These are phyloP conservation scores for Tokudaia muenninki DNA, from an alignment of 2,797 vertebrate genomes.

Conservation along the genomic window DNA sequence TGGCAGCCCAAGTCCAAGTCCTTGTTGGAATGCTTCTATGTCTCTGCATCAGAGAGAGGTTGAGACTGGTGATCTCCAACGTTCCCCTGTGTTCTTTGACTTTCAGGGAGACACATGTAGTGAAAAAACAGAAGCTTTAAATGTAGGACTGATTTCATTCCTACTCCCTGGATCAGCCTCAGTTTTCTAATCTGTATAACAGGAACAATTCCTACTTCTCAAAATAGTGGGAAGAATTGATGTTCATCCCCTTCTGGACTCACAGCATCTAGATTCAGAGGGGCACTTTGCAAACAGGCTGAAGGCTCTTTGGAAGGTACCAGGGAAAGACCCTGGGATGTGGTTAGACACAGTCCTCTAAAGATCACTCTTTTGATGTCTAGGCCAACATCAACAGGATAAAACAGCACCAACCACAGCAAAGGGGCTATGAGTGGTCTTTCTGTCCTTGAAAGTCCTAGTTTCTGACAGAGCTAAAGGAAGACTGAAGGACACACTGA, in stretches of 20 bases:
- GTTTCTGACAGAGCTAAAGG: background rate
- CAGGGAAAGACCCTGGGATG: background rate
- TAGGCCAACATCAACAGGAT: background rate
- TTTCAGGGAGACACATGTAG: background rate
- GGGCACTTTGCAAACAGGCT: background rate
- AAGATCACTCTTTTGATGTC: background rate
- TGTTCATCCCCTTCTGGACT: background rate
- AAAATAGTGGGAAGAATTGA: background rate
- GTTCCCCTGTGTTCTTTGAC: background rate
- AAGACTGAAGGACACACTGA: background rate
- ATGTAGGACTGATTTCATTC: conserved; percentile 8
- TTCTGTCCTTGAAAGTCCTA: background rate
- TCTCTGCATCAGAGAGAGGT: background rate
- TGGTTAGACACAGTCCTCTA: background rate
- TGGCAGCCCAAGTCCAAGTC: background rate
- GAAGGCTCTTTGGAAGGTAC: background rate
- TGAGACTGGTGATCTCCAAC: background rate
- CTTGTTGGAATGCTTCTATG: background rate
- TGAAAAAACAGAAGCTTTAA: background rate
- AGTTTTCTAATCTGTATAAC: conserved; percentile 8
- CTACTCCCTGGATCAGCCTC: background rate
- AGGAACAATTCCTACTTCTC: background rate
- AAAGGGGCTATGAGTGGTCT: background rate
- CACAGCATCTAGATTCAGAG: background rate
- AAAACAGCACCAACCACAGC: background rate